Evolutionary conservation across 2,888 invertebrate genomes (phyloP).

Genomic region (Lithophane ornitopus): DNA sequence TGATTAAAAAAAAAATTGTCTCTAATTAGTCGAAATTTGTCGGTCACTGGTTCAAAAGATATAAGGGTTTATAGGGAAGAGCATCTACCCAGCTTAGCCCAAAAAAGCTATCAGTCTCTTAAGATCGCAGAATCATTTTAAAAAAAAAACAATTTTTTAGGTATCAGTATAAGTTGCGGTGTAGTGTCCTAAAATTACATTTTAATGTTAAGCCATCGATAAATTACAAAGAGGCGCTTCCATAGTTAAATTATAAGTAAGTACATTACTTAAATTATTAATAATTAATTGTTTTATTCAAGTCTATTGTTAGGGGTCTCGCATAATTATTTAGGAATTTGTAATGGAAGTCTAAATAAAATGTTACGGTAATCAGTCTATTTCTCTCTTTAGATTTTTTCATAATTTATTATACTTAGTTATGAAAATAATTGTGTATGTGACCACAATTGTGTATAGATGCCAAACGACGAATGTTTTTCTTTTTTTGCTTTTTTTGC

Average conservation of each 20-base stretch:
- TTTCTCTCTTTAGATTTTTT: slow-evolving; percentile 1
- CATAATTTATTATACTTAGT: neutral
- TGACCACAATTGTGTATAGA: neutral
- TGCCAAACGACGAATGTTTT: slow-evolving; percentile 34
- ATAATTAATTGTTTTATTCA: slow-evolving; percentile 32
- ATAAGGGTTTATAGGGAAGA: too few species aligned
- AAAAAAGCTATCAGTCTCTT: slow-evolving; percentile 13
- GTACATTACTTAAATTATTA: slow-evolving; percentile 55
- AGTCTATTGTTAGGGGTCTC: slow-evolving; percentile 14
- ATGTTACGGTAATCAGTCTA: slow-evolving; percentile 4
- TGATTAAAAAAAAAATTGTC: too few species aligned
- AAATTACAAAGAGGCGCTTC: slow-evolving; percentile 66
- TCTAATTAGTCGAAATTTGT: too few species aligned
- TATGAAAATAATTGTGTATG: neutral
- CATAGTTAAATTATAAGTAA: slow-evolving; percentile 60
- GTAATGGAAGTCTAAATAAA: slow-evolving; percentile 58
- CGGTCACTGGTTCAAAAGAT: too few species aligned
- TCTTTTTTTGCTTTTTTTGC: slow-evolving; percentile 13
- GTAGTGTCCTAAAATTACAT: slow-evolving; percentile 47
- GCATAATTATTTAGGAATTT: slow-evolving; percentile 12
- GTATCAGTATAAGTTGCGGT: slow-evolving; percentile 52
- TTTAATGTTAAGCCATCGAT: slow-evolving; percentile 57
- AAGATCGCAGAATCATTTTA: slow-evolving; percentile 12
- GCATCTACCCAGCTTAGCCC: too few species aligned
- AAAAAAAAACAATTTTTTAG: neutral